Base-by-base conservation (phyloP, 2,888 invertebrate species). In the Salpingus planirostris region DNA sequence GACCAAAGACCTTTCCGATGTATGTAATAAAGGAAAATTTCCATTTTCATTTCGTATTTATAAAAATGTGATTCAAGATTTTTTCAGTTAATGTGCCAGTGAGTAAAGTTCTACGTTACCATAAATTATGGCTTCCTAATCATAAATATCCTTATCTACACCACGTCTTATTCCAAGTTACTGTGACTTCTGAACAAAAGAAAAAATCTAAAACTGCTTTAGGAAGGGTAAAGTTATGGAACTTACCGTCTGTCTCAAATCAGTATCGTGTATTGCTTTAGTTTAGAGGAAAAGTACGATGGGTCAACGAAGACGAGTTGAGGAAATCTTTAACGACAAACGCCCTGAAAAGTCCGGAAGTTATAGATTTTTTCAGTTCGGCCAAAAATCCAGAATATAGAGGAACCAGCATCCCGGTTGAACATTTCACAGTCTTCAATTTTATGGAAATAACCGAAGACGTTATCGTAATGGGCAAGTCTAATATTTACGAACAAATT, bases 271-370 rank as follows among this genome's bases (percentile, higher is more conserved):
- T 18, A 11, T 33, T 27, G 11, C 40, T 43, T 31, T 27, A 60
- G 59, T 60, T 54, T 35, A 49, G 57, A 21, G 59, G 57, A 21
- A 59, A 59, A 47, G 29, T 57, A 21, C 47, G 53, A 24, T 62
- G 62, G 62, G 44, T 53, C 3, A 33, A 42, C 3, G 55, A 56
- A 21, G 12, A 40, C 2, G 62, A 62, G 27, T 24, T 62, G 6
- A n/a, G 28, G 3, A 49, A 49, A 30, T 29, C 59, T 15, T 40
- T 37, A 24, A 29, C 33, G 1, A 44, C 31, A 24, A 49, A 52
- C 25, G 42, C 31, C 14, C 38, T 62, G 18, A 50, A 45, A 27
- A 55, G 55, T 29, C 57, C 61, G n/a, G 62, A 61, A 40, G 3
- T 62, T 4, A 11, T 59, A 2, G 55, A 56, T 25, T 44, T 47